Percentiles rank a stretch among this genome's conserved stretches.
These are phyloP conservation scores for Goniozus legneri DNA, from an alignment of 1,140 invertebrate species.

Conservation along the genomic window DNA sequence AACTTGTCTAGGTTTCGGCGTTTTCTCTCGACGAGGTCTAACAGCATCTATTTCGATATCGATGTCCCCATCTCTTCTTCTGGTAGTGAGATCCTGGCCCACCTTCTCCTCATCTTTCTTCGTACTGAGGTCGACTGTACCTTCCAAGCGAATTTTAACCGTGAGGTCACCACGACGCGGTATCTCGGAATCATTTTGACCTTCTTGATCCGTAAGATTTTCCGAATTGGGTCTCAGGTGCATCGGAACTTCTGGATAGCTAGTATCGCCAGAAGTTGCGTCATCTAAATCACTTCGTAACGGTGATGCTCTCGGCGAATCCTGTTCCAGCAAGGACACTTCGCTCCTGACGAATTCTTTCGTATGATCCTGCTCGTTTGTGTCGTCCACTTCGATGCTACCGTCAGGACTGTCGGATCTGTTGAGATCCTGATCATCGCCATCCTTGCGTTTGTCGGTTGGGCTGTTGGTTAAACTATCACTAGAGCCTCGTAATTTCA, in stretches of 20 bases:
- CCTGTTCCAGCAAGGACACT: conserved; percentile 39
- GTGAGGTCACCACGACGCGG: conserved; percentile 28
- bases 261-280: conserved; percentile 22
- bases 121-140: conserved; percentile 46
- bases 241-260: conserved; percentile 30
- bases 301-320: conserved; percentile 38
- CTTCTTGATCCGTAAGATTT: conserved; percentile 42
- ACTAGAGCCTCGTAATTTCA: conserved; percentile 36
- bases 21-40: conserved; percentile 40
- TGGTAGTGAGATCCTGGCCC: conserved; percentile 47
- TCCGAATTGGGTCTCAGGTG: conserved; percentile 40
- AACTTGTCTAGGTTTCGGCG: conserved; percentile 49
- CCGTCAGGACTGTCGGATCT: conserved; percentile 44
- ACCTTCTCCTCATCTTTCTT: conserved; percentile 46
- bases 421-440: conserved; percentile 23
- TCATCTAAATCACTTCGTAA: conserved; percentile 36
- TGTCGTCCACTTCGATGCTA: conserved; percentile 49
- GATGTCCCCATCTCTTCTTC: conserved; percentile 39
- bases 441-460: conserved; percentile 26
- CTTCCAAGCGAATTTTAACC: conserved; percentile 46
- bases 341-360: conserved; percentile 39
- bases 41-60: conserved; percentile 35
- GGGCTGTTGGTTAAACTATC: conserved; percentile 37
- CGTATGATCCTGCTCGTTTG: conserved; percentile 35
- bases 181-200: conserved; percentile 26